phyloP scores from a whole-genome alignment of 1,140 invertebrate species.

The Drosophila arawakana region DNA sequence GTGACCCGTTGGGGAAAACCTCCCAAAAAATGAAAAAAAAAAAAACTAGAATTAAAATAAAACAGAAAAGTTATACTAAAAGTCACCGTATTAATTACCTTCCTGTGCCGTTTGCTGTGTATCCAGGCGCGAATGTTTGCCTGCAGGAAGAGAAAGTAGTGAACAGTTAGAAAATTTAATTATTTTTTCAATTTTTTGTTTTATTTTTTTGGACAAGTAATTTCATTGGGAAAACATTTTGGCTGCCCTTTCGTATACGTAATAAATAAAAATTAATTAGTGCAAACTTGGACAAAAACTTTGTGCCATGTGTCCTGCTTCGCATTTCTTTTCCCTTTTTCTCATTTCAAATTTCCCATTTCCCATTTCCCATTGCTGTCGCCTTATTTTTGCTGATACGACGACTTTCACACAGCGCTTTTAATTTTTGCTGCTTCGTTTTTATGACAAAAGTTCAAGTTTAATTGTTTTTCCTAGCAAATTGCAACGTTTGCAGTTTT shows the following conservation, averaged over 20 bases:
- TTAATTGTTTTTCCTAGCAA: conserved; percentile 72
- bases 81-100: conserved; percentile 72
- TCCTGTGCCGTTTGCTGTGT: conserved; percentile 74
- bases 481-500: conserved; percentile 69
- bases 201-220: conserved; percentile 52
- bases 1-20: conserved; percentile 6
- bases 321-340: conserved; percentile 5
- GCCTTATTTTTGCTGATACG: conserved; percentile 71
- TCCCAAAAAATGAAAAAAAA: conserved; percentile 5
- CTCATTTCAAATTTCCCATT: not conserved
- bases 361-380: conserved; percentile 36
- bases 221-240: conserved; percentile 58
- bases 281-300: conserved; percentile 57
- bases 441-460: conserved; percentile 80
- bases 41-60: conserved; percentile 6
- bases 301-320: conserved; percentile 36
- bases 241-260: conserved; percentile 51
- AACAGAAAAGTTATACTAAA: conserved; percentile 27
- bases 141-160: conserved; percentile 48
- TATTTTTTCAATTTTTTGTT: conserved; percentile 58
- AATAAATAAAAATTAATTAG: conserved; percentile 83
- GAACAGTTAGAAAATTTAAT: conserved; percentile 67
- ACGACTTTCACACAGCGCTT: conserved; percentile 62
- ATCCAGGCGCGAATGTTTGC: conserved; percentile 73
- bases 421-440: conserved; percentile 58